phyloP scores from a whole-genome alignment of 2,797 vertebrate genomes.

The Calcarius lapponicus region DNA sequence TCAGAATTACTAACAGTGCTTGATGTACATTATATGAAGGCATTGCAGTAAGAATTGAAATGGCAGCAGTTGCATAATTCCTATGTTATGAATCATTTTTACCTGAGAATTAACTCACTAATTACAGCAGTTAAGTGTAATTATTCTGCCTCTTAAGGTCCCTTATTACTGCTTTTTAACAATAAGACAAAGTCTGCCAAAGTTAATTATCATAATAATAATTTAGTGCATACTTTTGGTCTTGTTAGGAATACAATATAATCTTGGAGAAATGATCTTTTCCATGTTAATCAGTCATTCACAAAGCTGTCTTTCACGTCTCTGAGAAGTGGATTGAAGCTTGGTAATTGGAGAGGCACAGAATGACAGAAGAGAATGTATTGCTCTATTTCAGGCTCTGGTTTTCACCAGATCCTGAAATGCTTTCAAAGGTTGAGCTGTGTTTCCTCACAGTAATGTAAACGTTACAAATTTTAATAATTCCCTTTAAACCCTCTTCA shows the following conservation, averaged over 20 bases:
- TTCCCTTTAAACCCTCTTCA: background rate
- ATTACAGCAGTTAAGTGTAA: constrained; percentile 76
- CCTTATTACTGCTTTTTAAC: constrained; percentile 73
- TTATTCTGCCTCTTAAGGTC: constrained; percentile 72
- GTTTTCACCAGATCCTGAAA: constrained; percentile 6
- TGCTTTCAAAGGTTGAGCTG: background rate
- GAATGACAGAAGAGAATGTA: constrained; percentile 1
- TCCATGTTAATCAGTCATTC: constrained; percentile 69
- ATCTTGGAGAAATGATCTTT: constrained; percentile 61
- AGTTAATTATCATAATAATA: constrained; percentile 78
- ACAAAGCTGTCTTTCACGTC: constrained; percentile 41
- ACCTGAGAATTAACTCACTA: constrained; percentile 76
- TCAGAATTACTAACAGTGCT: constrained; percentile 26
- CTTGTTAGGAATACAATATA: constrained; percentile 63
- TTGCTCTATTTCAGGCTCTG: constrained; percentile 18
- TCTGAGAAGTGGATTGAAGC: constrained; percentile 46
- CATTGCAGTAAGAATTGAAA: constrained; percentile 46
- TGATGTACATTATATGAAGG: constrained; percentile 36
- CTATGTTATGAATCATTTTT: constrained; percentile 67
- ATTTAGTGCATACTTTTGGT: constrained; percentile 70
- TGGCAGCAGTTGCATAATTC: constrained; percentile 60
- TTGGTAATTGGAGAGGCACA: constrained; percentile 2
- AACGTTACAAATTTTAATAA: background rate
- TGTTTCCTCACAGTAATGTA: background rate
- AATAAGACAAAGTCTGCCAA: constrained; percentile 69